These are phyloP conservation scores for Philhelius pedissequus DNA, from an alignment of 2,888 invertebrate species.

Conservation along the genomic window DNA sequence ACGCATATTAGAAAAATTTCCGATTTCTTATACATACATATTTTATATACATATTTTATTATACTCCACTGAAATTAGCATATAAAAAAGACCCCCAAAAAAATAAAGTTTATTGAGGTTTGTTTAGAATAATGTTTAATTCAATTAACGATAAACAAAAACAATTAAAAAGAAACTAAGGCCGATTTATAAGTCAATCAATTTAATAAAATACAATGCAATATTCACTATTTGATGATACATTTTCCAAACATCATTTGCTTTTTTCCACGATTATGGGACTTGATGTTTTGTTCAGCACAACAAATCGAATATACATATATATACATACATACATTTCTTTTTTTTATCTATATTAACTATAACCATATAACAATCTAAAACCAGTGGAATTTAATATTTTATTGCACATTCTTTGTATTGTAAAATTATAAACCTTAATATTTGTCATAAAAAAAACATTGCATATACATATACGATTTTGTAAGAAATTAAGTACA, in stretches of 20 bases:
- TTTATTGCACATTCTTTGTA: slow-evolving; percentile 7
- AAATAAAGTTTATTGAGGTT: neutral
- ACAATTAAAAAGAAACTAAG: too few relatives aligned
- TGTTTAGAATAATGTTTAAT: neutral
- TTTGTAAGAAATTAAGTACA: slow-evolving; percentile 37
- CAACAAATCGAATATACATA: neutral
- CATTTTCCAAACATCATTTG: too few relatives aligned
- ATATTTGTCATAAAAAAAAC: neutral
- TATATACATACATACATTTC: too few relatives aligned
- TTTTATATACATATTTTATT: neutral
- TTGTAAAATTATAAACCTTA: slow-evolving; percentile 14
- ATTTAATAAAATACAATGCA: too few relatives aligned
- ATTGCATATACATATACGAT: slow-evolving; percentile 24
- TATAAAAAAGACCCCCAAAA: neutral
- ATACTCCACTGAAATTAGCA: neutral
- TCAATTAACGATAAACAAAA: too few relatives aligned
- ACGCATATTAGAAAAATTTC: slow-evolving; percentile 23
- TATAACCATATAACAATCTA: neutral
- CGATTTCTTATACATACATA: neutral
- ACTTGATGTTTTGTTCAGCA: neutral
- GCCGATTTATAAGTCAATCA: neutral
- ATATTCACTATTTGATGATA: too few relatives aligned
- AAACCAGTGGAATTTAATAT: neutral
- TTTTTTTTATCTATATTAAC: neutral
- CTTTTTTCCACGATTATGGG: too few relatives aligned